Percentiles rank a stretch among this genome's conserved stretches.
Conservation (phyloP, 2,797 vertebrate species). For the Thunnus albacares region DNA sequence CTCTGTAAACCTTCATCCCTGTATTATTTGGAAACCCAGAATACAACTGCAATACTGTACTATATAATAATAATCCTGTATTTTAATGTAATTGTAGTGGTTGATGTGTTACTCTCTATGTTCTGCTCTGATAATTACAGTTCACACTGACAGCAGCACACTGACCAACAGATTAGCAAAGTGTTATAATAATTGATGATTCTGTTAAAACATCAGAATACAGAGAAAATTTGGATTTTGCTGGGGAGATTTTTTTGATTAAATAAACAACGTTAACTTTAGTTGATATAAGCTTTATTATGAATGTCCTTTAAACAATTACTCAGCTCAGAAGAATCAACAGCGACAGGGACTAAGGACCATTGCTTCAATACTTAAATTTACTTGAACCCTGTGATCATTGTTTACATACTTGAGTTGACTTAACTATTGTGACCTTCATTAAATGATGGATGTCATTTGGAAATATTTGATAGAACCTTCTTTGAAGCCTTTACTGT, state of each 20-base stretch:
- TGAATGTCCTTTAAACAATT: neutral
- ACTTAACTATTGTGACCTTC: neutral
- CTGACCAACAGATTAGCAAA: too few species aligned
- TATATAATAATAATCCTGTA: too few species aligned
- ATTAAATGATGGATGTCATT: neutral
- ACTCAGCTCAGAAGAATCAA: neutral
- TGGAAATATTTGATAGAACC: neutral
- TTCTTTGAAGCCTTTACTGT: neutral
- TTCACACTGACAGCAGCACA: too few species aligned
- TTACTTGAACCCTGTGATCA: neutral
- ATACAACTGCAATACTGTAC: neutral
- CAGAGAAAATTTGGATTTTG: too few species aligned
- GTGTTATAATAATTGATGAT: too few species aligned
- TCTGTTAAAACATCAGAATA: too few species aligned
- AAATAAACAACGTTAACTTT: neutral
- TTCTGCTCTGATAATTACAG: too few species aligned
- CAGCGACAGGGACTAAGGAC: neutral
- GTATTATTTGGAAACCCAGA: neutral
- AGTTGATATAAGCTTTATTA: neutral
- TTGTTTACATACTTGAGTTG: neutral
- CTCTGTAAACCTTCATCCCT: neutral
- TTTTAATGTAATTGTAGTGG: too few species aligned
- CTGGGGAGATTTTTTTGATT: neutral
- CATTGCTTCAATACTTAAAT: neutral
- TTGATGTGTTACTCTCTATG: too few species aligned